Evolutionary conservation across 2,797 vertebrate species (phyloP).

Genomic region (Alauda arvensis): DNA sequence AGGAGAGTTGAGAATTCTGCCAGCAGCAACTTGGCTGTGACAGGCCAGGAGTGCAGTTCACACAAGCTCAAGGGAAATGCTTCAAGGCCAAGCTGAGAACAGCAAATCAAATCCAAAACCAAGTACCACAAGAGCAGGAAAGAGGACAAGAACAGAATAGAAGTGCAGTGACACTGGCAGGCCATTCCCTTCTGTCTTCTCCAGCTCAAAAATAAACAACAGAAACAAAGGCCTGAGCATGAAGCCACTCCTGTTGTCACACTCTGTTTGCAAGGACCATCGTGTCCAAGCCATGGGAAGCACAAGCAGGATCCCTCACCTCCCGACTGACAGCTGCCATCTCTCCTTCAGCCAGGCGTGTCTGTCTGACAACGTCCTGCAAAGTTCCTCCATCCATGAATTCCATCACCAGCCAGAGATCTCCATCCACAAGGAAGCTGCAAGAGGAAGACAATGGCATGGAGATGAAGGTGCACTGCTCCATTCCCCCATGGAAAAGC

Average conservation of each 20-base stretch:
- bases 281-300: not conserved
- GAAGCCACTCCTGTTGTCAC: not conserved
- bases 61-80: not conserved
- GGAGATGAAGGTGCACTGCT: not conserved
- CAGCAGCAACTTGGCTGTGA: not conserved
- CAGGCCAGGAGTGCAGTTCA: not conserved
- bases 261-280: not conserved
- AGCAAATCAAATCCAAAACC: not conserved
- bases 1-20: not conserved
- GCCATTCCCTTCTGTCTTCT: not conserved
- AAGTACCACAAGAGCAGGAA: too few relatives aligned
- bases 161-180: not conserved
- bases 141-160: not conserved
- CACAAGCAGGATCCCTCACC: conserved; percentile 67
- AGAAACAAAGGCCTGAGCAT: not conserved
- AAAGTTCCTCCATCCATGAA: conserved; percentile 93
- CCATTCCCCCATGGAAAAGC: not conserved
- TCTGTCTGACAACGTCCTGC: conserved; percentile 94
- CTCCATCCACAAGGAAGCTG: conserved; percentile 93
- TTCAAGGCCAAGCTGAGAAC: not conserved
- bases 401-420: conserved; percentile 97
- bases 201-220: not conserved
- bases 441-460: not conserved
- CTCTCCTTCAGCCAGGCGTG: conserved; percentile 96
- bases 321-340: conserved; percentile 96